Base-by-base conservation (phyloP, 37 sponge, comb jelly and placozoan species). In the Agelas oroides region DNA sequence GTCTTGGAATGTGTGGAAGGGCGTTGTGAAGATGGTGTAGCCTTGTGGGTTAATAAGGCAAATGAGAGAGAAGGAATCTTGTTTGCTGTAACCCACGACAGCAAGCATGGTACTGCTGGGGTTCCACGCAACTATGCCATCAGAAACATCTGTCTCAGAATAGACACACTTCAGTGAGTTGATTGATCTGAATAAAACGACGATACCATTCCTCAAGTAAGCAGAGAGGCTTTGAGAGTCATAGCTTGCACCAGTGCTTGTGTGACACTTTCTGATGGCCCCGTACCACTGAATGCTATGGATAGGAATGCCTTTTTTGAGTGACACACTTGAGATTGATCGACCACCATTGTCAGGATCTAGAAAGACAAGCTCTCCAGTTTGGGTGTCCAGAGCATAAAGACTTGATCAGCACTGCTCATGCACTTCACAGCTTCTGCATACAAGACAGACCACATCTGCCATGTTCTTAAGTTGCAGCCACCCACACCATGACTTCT, bases 121-220 rank as follows among this genome's bases (percentile, higher is more conserved):
- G 53, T 75, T 87, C 79, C 89, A 89, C 28, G 32, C 55, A 15
- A 73, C 78, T 60, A 5, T 18, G 12, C 89, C 89, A 41, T 76
- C 60, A 13, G 58, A 36, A 36, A 89, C 24, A 5, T 64, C 59
- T 0, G 89, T 89, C 53, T 71, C 57, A 21, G 65, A 54, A 31
- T 71, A 77, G 53, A 53, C 37, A 60, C 73, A 59, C 0, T 58
- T 25, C 1, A 24, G 13, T 2, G 12, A 32, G 31, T 23, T 33
- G 15, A 59, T 1, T 1, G 75, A 37, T 17, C 8, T 19, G n/a
- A 89, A 21, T n/a, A 83, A 40, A 0, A 81, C 68, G 14, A 82
- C 63, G 17, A 83, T 84, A 27, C 89, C 89, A 59, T 83, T 77
- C 1, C 13, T 57, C 25, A 89, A 64, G 65, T 89, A 89, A 5